Base-by-base conservation (phyloP, 2,113 vertebrate genomes). In the Daubentonia madagascariensis region DNA sequence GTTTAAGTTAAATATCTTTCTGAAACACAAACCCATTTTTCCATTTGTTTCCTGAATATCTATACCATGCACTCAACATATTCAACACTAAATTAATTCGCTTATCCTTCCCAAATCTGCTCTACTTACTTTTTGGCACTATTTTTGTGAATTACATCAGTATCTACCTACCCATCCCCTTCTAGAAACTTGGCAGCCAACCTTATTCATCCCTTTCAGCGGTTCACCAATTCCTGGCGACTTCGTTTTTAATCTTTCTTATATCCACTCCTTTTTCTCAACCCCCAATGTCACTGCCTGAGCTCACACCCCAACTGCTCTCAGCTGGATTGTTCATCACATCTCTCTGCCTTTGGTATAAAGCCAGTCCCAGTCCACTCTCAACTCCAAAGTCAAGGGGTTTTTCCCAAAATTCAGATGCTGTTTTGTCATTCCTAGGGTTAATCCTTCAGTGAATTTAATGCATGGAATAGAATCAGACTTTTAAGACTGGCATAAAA, bases 371-470 rank as follows among this genome's bases (percentile, higher is more conserved):
- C 48, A 75, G 45, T 32, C 32, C 61, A 95, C 14, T 72, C 16
- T 88, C n/a, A 37, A 78, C 1, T 4, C 48, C 75, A 9, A 85
- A 54, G 3, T 76, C 45, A 88, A 63, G 10, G 61, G 14, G 23
- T 45, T 73, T 96, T 63, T 94, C 52, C 37, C 45, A 80, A 78
- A 96, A 89, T 78, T 5, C 12, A 86, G 25, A 50, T 84, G n/a
- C 54, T 28, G 12, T 28, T 72, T 40, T 92, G 8, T 65, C 11
- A 57, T 13, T 28, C 9, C 25, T 22, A 9, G 16, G 9, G 12
- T 73, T 92, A 85, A 61, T 61, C 8, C 12, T 78, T 95, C 59
- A 57, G 3, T 78, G 8, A 79, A 70, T 78, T 79, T 81, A 94
- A 61, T 86, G 1, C 25, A 30, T 57, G 4, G n/a, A 89, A 50